A percentile compares a stretch with the other conserved stretches of the same genome.
Conservation (phyloP, 2,113 vertebrate genomes). For the Lanius collurio region DNA sequence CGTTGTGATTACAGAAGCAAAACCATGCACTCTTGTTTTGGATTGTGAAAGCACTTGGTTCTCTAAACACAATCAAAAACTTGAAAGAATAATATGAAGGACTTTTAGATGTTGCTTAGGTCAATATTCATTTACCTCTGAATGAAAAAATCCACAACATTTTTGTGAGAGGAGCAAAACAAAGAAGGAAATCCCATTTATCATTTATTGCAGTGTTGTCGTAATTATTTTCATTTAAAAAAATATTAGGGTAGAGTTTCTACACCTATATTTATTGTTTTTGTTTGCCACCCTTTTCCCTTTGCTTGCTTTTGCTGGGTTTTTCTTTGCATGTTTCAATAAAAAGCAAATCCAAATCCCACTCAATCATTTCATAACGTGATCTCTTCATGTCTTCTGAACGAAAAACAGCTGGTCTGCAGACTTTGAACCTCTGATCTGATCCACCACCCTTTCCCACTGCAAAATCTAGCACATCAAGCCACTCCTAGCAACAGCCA, state of each 20-base stretch:
- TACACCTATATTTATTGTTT: not conserved
- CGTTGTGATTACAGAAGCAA: not conserved
- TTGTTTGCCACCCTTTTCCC: not conserved
- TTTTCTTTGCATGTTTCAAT: not conserved
- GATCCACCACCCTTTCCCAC: not conserved
- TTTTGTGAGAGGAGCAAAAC: not conserved
- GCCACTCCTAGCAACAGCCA: not conserved
- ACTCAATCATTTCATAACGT: not conserved
- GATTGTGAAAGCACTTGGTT: not conserved
- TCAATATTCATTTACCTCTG: not conserved
- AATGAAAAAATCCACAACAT: not conserved
- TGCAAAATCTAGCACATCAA: not conserved
- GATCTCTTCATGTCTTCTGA: not conserved
- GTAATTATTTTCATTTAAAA: not conserved
- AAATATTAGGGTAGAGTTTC: not conserved
- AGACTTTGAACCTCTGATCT: not conserved
- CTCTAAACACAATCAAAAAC: not conserved
- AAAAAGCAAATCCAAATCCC: not conserved
- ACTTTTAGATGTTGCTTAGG: not conserved
- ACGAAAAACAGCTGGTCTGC: not conserved
- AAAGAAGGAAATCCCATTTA: not conserved
- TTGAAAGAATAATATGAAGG: not conserved
- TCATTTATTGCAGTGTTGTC: not conserved
- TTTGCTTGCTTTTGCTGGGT: not conserved
- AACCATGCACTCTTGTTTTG: not conserved